Evolutionary conservation across 1,140 invertebrate species (phyloP).

Genomic region (Bombus waltoni): DNA sequence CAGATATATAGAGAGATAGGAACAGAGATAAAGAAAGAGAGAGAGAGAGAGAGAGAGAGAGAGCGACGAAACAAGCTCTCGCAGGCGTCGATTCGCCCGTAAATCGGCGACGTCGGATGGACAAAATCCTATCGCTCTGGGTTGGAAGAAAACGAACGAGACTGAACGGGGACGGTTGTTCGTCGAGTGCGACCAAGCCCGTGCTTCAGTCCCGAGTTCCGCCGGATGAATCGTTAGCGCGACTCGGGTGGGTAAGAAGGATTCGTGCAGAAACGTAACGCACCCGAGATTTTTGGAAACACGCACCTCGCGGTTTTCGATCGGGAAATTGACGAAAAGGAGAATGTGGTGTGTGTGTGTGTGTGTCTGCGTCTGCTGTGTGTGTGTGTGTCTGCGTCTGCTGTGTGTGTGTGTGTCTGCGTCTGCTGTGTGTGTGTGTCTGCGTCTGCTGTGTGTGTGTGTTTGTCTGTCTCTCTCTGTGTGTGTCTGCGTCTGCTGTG

Average conservation of each 20-base stretch:
- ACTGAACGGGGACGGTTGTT: background rate
- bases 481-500: no score
- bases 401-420: no score
- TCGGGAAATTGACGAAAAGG: background rate
- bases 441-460: no score
- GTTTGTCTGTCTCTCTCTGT: no score
- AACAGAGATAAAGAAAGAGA: no score
- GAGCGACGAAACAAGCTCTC: constrained; percentile 16
- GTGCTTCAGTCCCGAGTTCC: background rate
- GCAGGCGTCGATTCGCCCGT: background rate
- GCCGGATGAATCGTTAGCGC: constrained; percentile 17
- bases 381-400: no score
- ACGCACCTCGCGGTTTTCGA: constrained; percentile 10
- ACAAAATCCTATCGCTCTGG: background rate
- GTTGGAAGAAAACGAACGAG: background rate
- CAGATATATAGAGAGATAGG: no score
- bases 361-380: no score
- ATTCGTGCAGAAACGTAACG: constrained; percentile 3
- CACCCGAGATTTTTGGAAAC: background rate
- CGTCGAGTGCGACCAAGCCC: background rate
- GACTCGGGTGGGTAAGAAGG: background rate
- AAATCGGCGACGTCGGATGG: background rate
- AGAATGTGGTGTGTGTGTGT: background rate
- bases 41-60: background rate
- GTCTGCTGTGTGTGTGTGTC: no score